phyloP scores from a whole-genome alignment of 1,140 invertebrate genomes.

The Macrotrachela quadricornifera region DNA sequence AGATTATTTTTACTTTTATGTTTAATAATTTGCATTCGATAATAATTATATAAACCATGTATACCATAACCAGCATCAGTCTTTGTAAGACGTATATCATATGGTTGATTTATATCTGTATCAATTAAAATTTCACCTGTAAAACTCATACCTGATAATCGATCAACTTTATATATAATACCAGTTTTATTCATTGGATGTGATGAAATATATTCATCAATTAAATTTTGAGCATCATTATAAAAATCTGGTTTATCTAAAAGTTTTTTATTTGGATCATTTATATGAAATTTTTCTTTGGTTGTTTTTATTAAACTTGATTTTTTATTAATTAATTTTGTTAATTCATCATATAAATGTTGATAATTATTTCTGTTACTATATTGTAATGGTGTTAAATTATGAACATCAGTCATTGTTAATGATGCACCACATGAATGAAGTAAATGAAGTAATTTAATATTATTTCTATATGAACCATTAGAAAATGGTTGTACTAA shows the following conservation, averaged over 20 bases:
- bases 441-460: constrained; percentile 23
- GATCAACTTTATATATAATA: no score
- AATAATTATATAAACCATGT: constrained; percentile 36
- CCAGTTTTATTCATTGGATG: no score
- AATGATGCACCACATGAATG: constrained; percentile 23
- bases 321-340: no score
- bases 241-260: neutral
- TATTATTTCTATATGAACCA: constrained; percentile 22
- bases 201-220: no score
- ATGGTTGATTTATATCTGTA: constrained; percentile 13
- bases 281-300: no score
- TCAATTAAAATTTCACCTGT: no score
- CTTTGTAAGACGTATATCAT: constrained; percentile 32
- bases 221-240: no score
- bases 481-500: constrained; percentile 25
- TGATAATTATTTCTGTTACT: constrained; percentile 14
- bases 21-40: constrained; percentile 35
- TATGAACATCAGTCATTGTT: constrained; percentile 16
- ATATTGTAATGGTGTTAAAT: constrained; percentile 19
- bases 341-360: no score
- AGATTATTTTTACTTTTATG: constrained; percentile 30
- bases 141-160: no score
- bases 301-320: no score
- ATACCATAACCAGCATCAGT: constrained; percentile 29
- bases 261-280: neutral